These are phyloP conservation scores for Orius insidiosus DNA, from an alignment of 1,140 invertebrate genomes.

Conservation along the genomic window DNA sequence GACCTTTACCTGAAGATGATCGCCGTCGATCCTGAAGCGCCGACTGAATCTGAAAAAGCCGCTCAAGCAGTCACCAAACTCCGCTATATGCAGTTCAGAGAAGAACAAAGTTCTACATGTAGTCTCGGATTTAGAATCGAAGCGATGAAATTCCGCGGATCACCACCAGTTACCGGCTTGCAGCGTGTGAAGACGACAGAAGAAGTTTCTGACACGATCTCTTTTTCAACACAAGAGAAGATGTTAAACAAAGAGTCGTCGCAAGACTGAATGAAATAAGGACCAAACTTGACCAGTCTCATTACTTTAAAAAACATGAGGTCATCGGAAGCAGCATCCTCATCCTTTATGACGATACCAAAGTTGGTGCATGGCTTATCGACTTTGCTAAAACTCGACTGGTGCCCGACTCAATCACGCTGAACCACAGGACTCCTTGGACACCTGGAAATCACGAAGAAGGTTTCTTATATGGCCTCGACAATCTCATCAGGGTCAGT, in stretches of 20 bases:
- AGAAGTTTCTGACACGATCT: conserved; percentile 56
- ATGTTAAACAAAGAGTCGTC: conserved; percentile 49
- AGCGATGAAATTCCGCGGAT: conserved; percentile 70
- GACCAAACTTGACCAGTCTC: conserved; percentile 58
- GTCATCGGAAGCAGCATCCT: conserved; percentile 90
- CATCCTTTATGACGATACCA: conserved; percentile 75
- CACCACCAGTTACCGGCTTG: conserved; percentile 53
- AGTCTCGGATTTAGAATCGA: conserved; percentile 90
- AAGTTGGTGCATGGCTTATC: conserved; percentile 84
- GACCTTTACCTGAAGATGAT: conserved; percentile 78
- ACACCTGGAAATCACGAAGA: conserved; percentile 85
- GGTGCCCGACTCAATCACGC: conserved; percentile 45
- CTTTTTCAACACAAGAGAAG: conserved; percentile 53
- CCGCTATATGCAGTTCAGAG: conserved; percentile 89
- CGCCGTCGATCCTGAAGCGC: conserved; percentile 71
- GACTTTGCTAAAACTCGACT: conserved; percentile 85
- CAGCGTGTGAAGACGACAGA: conserved; percentile 57
- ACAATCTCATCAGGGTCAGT: conserved; percentile 53
- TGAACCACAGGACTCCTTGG: conserved; percentile 67
- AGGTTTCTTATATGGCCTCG: conserved; percentile 77
- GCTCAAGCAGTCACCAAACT: conserved; percentile 73
- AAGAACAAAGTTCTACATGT: conserved; percentile 81
- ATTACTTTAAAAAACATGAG: conserved; percentile 83
- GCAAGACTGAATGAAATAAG: conserved; percentile 59
- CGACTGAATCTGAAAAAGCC: conserved; percentile 62